Evolutionary conservation across 2,888 invertebrate genomes (phyloP), one percentile per base, ranked within the genome.

Genomic region (Agonopterix alstromeriana): DNA sequence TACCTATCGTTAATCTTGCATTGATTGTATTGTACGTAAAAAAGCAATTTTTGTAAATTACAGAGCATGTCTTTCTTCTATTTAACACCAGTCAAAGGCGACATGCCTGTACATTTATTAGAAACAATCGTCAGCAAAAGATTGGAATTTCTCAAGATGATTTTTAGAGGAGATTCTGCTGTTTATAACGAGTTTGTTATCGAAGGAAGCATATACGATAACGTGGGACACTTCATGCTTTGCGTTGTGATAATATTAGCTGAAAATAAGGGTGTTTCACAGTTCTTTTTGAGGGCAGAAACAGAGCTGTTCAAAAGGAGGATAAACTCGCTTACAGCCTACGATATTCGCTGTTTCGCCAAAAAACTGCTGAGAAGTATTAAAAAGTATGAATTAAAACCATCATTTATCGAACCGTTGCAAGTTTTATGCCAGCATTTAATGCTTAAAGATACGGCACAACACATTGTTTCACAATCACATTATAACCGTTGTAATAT

Each of bases 201-300:
- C 10, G 92, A 92, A 70, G 91, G 90, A 54, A 90, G 91, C 51
- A 57, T 84, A 8, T 86, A 90, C 54, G 92, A 92, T 59, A 90
- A 89, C 53, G 82, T 90, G 43, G 91, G 92, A 38, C 92, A 92
- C 67, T 92, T 90, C 61, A 79, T 82, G 59, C 64, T 91, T 10
- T 89, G 91, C 69, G 76, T 88, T 55, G 62, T 78, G 14, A 65
- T 77, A 5, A 75, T 74, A 51, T 56, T 85, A 45, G 61, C 71
- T 40, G 67, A 69, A 48, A 77, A 76, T 55, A 57, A 49, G 10
- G 73, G 69, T 7, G 77, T 90, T 53, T 62, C 62, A 8, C 63
- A 71, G 38, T 77, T 77, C 49, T 70, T 89, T 53, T 47, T 80
- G 2, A 77, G 72, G 46, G 60, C 77, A 4, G 89, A 89, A 75